A percentile compares a stretch with the other conserved stretches of the same genome.
phyloP scores from a whole-genome alignment of 2,113 vertebrate species.

The Coturnix japonica region DNA sequence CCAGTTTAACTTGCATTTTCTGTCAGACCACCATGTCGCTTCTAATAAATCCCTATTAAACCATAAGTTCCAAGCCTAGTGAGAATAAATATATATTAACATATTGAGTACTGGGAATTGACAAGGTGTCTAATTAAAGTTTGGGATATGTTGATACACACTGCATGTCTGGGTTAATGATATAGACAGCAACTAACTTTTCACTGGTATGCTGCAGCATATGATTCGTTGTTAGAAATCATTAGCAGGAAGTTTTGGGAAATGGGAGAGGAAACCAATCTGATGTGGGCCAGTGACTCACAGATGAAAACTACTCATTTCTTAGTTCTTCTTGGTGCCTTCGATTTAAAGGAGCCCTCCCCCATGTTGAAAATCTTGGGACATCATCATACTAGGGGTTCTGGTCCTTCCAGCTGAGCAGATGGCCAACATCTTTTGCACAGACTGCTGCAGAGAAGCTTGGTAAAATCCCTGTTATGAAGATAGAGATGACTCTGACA shows the following conservation, averaged over 20 bases:
- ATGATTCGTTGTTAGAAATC: background rate
- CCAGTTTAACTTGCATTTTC: background rate
- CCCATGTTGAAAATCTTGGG: background rate
- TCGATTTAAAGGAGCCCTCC: background rate
- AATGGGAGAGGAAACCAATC: background rate
- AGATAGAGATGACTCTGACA: background rate
- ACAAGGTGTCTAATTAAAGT: background rate
- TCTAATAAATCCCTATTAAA: conserved; percentile 46
- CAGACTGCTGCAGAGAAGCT: background rate
- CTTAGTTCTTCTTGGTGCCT: background rate
- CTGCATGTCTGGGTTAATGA: background rate
- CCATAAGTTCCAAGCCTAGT: background rate
- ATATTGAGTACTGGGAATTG: background rate
- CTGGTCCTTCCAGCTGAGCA: background rate
- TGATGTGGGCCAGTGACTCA: background rate
- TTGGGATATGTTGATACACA: background rate
- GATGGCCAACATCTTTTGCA: background rate
- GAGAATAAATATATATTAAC: conserved; percentile 32
- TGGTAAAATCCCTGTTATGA: background rate
- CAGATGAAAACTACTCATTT: background rate
- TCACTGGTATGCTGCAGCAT: background rate
- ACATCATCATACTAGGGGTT: background rate
- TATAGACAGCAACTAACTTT: background rate
- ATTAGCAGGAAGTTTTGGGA: background rate
- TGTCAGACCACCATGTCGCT: background rate